Base-by-base conservation (phyloP, 2,888 invertebrate species). In the Ectobius pallidus region DNA sequence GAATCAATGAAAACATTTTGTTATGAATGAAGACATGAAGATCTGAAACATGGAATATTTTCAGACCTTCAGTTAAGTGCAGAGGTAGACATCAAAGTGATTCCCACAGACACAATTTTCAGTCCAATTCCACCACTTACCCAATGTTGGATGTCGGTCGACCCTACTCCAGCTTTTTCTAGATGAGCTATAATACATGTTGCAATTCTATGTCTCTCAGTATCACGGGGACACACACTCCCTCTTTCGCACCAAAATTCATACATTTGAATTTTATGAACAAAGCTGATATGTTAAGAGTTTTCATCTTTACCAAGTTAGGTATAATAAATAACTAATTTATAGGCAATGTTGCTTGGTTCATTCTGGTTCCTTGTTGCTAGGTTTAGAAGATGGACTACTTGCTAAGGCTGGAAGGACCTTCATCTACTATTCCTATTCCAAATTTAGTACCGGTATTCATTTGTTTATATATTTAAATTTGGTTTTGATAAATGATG, bases 151-250 rank as follows among this genome's bases (percentile, higher is more conserved):
- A n/a, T 30, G 27, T 16, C 27, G 30, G 32, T 58, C 25, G 25
- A 25, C 52, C 22, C 25, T 22, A 63, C 25, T 18, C 42, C 46
- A 65, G 65, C 27, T 27, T 65, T 44, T 39, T 65, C 65, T 65
- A 65, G 65, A 34, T 46, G 65, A 46, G 65, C 18, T 44, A 44
- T 65, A 65, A 44, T 65, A 65, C 30, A 65, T 46, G 65, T 65
- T 65, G 46, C 65, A 65, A 39, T 46, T 27, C 65, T 46, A 65
- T n/a, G 25, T 46, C 65, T 27, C 46, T 65, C 46, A 65, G 44
- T 27, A 65, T 46, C 27, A 27, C 25, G 65, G 65, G 27, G 27
- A 65, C 65, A 65, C 46, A 27, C 65, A 44, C 44, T 44, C 46
- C 44, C 46, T 30, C 65, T 44, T 22, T 6, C 65, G 27, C n/a